phyloP scores from a whole-genome alignment of 2,797 vertebrate species.

The Mustela erminea region DNA sequence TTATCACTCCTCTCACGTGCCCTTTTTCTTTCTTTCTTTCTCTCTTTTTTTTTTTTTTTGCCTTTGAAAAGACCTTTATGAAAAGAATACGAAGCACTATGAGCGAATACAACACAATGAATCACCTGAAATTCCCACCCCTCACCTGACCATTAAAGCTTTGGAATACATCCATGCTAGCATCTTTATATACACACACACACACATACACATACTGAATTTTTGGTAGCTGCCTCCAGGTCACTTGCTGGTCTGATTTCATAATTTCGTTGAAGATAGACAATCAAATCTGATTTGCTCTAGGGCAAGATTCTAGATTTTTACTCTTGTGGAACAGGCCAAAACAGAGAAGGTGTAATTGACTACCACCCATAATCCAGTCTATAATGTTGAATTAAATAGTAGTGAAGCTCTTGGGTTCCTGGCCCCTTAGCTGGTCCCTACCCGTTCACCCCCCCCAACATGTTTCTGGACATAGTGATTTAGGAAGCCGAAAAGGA shows the following conservation, averaged over 20 bases:
- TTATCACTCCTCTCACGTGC: accelerated
- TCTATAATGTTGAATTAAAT: background rate
- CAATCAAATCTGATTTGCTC: constrained; percentile 36
- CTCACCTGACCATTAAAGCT: background rate
- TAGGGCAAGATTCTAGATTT: background rate
- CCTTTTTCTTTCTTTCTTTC: background rate
- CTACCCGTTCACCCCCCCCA: too few species aligned
- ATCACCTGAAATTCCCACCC: background rate
- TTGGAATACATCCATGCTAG: accelerated
- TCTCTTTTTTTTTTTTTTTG: background rate
- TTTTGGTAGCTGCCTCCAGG: background rate
- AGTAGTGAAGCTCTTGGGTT: background rate
- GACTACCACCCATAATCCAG: background rate
- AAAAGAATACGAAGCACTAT: background rate
- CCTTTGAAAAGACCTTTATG: constrained; percentile 45
- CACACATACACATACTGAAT: background rate
- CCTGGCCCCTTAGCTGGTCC: background rate
- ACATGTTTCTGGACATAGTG: background rate
- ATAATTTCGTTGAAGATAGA: background rate
- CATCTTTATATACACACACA: too few species aligned
- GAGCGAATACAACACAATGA: background rate
- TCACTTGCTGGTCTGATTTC: background rate
- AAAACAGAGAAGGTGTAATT: background rate
- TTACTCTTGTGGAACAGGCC: constrained; percentile 24
- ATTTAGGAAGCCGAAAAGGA: background rate